Conservation (phyloP, 64 coral and sea anemone species). For the Porites lutea region DNA sequence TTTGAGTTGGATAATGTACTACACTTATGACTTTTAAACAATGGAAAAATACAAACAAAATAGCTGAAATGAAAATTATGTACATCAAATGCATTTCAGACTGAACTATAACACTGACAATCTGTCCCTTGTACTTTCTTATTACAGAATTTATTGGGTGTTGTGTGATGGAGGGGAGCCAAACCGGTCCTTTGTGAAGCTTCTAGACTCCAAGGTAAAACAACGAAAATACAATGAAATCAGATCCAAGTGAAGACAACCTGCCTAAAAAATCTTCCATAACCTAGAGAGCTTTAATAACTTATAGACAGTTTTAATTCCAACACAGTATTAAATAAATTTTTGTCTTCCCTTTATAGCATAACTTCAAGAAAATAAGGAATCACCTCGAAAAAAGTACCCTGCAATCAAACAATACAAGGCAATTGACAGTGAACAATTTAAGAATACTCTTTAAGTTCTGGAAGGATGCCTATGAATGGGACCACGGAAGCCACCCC, state of each 20-base stretch:
- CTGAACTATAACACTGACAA: no score
- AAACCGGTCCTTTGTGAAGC: constrained; percentile 55
- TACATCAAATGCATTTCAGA: no score
- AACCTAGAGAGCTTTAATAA: no score
- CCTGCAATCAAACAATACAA: neutral
- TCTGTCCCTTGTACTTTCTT: no score
- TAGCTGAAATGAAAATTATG: no score
- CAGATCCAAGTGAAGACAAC: no score
- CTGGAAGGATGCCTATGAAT: constrained; percentile 35
- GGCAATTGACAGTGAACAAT: neutral
- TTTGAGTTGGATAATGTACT: no score
- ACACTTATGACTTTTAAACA: no score
- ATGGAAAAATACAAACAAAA: no score
- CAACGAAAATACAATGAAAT: neutral
- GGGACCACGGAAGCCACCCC: neutral
- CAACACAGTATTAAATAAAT: no score
- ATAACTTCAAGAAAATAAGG: constrained; percentile 57
- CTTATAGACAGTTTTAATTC: no score
- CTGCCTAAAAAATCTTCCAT: no score
- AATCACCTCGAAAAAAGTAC: constrained; percentile 50
- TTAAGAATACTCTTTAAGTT: neutral
- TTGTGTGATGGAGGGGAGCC: constrained; percentile 70
- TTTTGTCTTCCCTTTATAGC: constrained; percentile 47
- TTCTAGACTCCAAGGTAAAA: constrained; percentile 62
- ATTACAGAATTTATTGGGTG: constrained; percentile 60